Evolutionary conservation across 2,797 vertebrate genomes (phyloP), one percentile per base, ranked within the genome.

Genomic region (Sebastes reedi): DNA sequence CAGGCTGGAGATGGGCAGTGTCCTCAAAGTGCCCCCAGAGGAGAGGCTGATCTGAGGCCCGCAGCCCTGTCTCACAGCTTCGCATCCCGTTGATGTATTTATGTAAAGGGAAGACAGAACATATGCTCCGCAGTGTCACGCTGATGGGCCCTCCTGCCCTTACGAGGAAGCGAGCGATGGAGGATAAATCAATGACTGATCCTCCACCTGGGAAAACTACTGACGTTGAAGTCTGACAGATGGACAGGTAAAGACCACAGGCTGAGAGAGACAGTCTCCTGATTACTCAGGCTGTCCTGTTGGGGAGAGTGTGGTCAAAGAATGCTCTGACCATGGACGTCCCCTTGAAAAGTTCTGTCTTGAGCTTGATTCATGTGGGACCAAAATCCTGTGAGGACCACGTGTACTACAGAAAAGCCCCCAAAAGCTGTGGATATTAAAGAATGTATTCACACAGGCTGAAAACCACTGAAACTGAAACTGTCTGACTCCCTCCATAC

Each of bases 11-110:
- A 99, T 99, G 99, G 98, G 98, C 94, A 99, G 96, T 34, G 97
- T 99, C 24, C 97, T 99, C 67, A 99, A 99, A 93, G 97, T 99
- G 87, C 99, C 99, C 0, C 99, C 99, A 0, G 99, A 99, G 67
- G 99, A 99, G 95, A 97, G 99, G 87, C 93, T 99, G 60, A 99
- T 99, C 91, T 98, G 93, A 96, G 67, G 32, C 24, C 24, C 16
- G n/a, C 36, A 54, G 54, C 50, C 29, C 27, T 18, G 25, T 60
- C 55, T 67, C 61, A 20, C 56, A 68, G 54, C 67, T 30, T 78
- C 30, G 55, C 77, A 80, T 78, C 71, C 67, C 59, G 60, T 76
- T 70, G 84, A 80, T 82, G 81, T 75, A 52, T 78, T 22, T 64
- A 14, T 76, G 20, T 81, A 25, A 61, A 68, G 32, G 74, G 24